Base-by-base conservation (phyloP, 2,888 invertebrate genomes). In the Exocentrus adspersus region DNA sequence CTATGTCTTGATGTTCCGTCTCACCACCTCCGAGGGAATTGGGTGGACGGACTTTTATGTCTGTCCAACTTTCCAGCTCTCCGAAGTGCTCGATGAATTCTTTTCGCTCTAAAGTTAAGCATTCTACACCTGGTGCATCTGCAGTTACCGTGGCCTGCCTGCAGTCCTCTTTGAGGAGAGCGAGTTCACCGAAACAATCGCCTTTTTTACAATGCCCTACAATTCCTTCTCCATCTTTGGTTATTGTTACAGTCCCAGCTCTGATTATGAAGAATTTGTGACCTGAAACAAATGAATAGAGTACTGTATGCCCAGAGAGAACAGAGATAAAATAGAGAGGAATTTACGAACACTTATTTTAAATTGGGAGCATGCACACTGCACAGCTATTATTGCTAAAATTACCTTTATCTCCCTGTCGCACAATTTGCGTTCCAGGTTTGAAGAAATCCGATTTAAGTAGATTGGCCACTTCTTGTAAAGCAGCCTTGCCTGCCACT, bases 221-320 rank as follows among this genome's bases (percentile, higher is more conserved):
- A 12, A 71, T 69, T 0, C 76, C 86, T 2, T 86, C 86, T 7
- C 86, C 87, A 19, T 86, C 84, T 77, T 91, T 91, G 9, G 90
- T 90, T 52, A 93, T 88, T 50, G 88, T 87, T 4, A 94, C 94
- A 12, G 88, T 89, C 14, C 94, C 94, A 4, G 92, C 92, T 68
- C 93, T 90, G 75, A 96, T 94, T 62, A 96, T 94, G 78, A 92
- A 96, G 84, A 96, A 96, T 73, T 93, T 94, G 79, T 95, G 93
- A 1, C 95, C 70, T 68, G 51, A 41, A 70, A 65, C 7, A 30
- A 12, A 30, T 1, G 32, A n/a, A n/a, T n/a, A n/a, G n/a, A n/a
- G n/a, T n/a, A n/a, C n/a, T n/a, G n/a, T n/a, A n/a, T n/a, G n/a
- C n/a, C n/a, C n/a, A n/a, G n/a, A n/a, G n/a, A n/a, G n/a, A n/a